Conservation (phyloP, 2,888 invertebrate species). For the Rotaria sp. region DNA sequence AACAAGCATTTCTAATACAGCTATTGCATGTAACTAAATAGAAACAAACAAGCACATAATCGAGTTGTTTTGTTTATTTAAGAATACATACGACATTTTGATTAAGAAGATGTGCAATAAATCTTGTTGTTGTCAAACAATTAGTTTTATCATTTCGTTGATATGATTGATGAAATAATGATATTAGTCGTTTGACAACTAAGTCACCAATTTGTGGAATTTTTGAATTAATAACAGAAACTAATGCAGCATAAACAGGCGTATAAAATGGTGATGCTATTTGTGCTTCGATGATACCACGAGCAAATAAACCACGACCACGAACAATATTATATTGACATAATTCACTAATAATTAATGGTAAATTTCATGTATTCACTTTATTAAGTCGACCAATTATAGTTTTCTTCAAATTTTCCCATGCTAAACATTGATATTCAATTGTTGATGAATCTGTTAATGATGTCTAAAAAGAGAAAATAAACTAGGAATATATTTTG, state of each 20-base stretch:
- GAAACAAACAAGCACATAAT: slow-evolving; percentile 58
- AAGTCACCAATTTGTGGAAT: slow-evolving; percentile 94
- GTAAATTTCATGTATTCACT: too few species aligned
- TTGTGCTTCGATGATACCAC: slow-evolving; percentile 92
- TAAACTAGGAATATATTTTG: too few species aligned
- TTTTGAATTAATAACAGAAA: slow-evolving; percentile 87
- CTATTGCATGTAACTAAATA: slow-evolving; percentile 70
- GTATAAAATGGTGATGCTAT: slow-evolving; percentile 93
- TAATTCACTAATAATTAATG: too few species aligned
- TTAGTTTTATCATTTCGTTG: slow-evolving; percentile 81
- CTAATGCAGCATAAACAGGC: slow-evolving; percentile 90
- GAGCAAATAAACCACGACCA: slow-evolving; percentile 72
- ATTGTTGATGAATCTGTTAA: too few species aligned
- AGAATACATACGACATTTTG: slow-evolving; percentile 68
- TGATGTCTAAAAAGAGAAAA: too few species aligned
- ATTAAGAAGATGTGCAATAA: slow-evolving; percentile 92
- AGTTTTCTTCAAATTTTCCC: too few species aligned
- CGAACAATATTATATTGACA: too few species aligned
- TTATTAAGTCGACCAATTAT: too few species aligned
- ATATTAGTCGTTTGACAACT: slow-evolving; percentile 75
- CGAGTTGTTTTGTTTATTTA: not conserved
- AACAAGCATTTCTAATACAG: slow-evolving; percentile 84
- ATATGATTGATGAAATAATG: slow-evolving; percentile 86
- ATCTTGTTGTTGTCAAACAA: slow-evolving; percentile 81
- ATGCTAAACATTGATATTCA: too few species aligned